Conservation (phyloP, 2,797 vertebrate species). For the Acanthornis magna region DNA sequence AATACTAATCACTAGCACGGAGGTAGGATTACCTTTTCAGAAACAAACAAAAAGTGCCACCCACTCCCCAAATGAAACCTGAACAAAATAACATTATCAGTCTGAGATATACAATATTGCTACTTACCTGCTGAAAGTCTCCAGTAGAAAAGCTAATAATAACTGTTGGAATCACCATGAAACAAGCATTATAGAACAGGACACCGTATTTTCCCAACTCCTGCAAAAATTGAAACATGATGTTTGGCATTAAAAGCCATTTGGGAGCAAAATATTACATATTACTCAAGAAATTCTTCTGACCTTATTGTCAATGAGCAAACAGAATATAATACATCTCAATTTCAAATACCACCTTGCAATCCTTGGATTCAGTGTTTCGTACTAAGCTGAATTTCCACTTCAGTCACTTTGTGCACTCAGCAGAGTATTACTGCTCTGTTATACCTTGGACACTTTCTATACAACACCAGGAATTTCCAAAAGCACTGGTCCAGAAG, state of each 20-base stretch:
- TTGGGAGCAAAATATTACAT: neutral
- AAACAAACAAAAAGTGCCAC: neutral
- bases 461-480: neutral
- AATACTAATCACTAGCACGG: neutral
- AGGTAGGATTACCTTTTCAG: neutral
- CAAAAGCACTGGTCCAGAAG: neutral
- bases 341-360: neutral
- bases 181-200: conserved; percentile 90
- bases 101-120: neutral
- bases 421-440: neutral
- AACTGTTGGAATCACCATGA: conserved; percentile 86
- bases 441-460: neutral
- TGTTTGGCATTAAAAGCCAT: neutral
- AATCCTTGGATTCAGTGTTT: neutral
- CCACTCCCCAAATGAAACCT: fast-evolving
- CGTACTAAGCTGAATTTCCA: neutral
- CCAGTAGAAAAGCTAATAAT: conserved; percentile 82
- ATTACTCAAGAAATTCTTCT: neutral
- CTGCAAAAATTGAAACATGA: conserved; percentile 68
- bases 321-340: neutral
- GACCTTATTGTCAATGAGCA: neutral
- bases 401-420: neutral
- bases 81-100: neutral
- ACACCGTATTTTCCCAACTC: conserved; percentile 90
- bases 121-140: conserved; percentile 84